A percentile compares a stretch with the other conserved stretches of the same genome.
phyloP scores from a whole-genome alignment of 2,113 vertebrate species.

The Anolis sagrei region DNA sequence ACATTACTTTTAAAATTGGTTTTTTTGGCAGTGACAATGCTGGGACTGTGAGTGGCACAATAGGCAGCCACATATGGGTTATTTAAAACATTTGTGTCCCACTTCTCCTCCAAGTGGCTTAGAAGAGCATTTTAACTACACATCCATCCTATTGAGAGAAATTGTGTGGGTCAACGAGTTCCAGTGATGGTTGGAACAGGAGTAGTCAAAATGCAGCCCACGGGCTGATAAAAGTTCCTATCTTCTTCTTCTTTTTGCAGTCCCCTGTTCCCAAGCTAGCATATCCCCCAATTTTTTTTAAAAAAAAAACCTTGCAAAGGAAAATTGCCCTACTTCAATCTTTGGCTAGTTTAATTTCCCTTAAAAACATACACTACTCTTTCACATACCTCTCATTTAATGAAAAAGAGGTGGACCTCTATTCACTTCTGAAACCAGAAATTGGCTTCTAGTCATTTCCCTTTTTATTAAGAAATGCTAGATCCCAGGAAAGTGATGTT shows the following conservation, averaged over 20 bases:
- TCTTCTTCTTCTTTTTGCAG: no score
- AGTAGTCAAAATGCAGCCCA: no score
- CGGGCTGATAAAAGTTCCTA: no score
- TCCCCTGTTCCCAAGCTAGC: not conserved
- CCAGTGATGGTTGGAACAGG: no score
- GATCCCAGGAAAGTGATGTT: not conserved
- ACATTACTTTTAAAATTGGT: slow-evolving; percentile 16
- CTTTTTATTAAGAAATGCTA: not conserved
- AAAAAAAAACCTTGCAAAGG: not conserved
- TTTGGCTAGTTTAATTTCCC: no score
- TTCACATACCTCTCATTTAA: no score
- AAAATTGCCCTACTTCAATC: no score
- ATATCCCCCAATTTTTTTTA: not conserved
- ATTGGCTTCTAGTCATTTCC: not conserved
- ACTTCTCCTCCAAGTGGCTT: not conserved
- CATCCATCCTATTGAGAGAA: not conserved
- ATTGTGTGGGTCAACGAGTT: not conserved
- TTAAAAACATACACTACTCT: no score
- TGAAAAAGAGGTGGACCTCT: no score
- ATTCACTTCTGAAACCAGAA: not conserved
- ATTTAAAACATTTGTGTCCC: not conserved
- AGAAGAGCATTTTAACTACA: not conserved
- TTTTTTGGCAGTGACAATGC: not conserved
- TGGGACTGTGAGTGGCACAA: not conserved
- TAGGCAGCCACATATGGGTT: not conserved